Evolutionary conservation across 2,888 invertebrate species (phyloP), one percentile per base, ranked within the genome.

Genomic region (Rotaria sp.): DNA sequence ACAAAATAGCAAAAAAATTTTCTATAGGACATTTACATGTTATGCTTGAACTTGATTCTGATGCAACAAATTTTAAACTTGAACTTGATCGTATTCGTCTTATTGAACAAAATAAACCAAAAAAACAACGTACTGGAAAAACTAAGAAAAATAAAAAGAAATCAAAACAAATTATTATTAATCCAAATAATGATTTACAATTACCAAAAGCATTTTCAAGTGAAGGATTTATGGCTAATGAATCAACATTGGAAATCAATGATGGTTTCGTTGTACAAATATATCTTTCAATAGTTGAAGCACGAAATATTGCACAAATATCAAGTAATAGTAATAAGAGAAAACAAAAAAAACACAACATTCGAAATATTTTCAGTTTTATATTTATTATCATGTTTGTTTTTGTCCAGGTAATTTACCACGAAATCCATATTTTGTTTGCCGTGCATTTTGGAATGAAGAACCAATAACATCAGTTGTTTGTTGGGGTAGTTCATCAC

Each of bases 371-470:
- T n/a, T 30, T 0, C 0, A n/a, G 3, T 30, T 10, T 67, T 35
- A 7, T n/a, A 10, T 67, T 35, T 30, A 30, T 3, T 67, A 5
- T 30, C 15, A 7, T 4, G 45, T 41, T 5, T 41, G 4, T 45
- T 45, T 45, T 80, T 13, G 0, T 74, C 38, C 21, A 45, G 45
- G 45, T 26, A 41, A 80, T 45, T 45, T 3, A n/a, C 45, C 89
- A 3, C 87, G 90, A 35, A 91, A 91, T 88, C 89, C 89, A 1
- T 91, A 91, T 87, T 87, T 90, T 52, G 89, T 89, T 18, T 90
- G 90, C 88, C 88, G 90, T 38, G 90, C 90, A 90, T 90, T 91
- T 87, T 91, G 90, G 90, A 90, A 89, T 88, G 90, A 90, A 87
- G 91, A 90, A 87, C 88, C 88, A 11, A 89, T 90, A 50, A 89